Percentiles rank a stretch among this genome's conserved stretches.
These are phyloP conservation scores for Blennius ocellaris DNA, from an alignment of 2,113 vertebrate genomes.

Conservation along the genomic window DNA sequence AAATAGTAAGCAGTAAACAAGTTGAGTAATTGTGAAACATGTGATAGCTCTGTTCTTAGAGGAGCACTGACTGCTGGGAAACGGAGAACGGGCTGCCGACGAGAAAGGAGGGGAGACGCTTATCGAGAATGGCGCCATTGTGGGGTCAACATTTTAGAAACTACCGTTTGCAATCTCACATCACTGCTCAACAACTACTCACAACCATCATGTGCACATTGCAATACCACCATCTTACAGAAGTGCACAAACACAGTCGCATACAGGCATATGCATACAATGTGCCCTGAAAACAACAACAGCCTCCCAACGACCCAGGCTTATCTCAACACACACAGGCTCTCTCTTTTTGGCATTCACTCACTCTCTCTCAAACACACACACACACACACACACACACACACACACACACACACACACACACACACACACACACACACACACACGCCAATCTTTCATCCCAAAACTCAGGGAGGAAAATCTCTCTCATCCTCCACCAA, in stretches of 20 bases:
- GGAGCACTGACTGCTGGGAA: conserved; percentile 17
- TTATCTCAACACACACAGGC: conserved; percentile 81
- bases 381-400: conserved; percentile 39
- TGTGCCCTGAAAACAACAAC: conserved; percentile 55
- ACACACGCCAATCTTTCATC: conserved; percentile 62
- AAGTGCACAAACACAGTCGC: conserved; percentile 18
- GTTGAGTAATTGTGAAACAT: conserved; percentile 26
- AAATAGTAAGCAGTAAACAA: conserved; percentile 33
- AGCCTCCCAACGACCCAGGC: conserved; percentile 55
- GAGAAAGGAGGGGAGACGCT: conserved; percentile 12
- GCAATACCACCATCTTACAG: conserved; percentile 37
- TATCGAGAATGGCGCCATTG: conserved; percentile 48
- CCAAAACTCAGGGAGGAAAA: conserved; percentile 68
- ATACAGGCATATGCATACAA: conserved; percentile 1
- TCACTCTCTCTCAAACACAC: conserved; percentile 21
- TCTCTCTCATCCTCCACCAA: conserved; percentile 74
- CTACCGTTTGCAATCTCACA: conserved; percentile 35
- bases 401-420: conserved; percentile 27
- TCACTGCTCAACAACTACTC: conserved; percentile 50
- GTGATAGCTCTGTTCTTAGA: conserved; percentile 17
- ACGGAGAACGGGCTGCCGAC: conserved; percentile 16
- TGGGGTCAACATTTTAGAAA: conserved; percentile 53
- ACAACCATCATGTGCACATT: conserved; percentile 31
- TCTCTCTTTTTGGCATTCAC: conserved; percentile 70
- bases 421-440: conserved; percentile 62